A percentile compares a stretch with the other conserved stretches of the same genome.
Conservation (phyloP, 1,140 invertebrate genomes). For the Galleria mellonella region DNA sequence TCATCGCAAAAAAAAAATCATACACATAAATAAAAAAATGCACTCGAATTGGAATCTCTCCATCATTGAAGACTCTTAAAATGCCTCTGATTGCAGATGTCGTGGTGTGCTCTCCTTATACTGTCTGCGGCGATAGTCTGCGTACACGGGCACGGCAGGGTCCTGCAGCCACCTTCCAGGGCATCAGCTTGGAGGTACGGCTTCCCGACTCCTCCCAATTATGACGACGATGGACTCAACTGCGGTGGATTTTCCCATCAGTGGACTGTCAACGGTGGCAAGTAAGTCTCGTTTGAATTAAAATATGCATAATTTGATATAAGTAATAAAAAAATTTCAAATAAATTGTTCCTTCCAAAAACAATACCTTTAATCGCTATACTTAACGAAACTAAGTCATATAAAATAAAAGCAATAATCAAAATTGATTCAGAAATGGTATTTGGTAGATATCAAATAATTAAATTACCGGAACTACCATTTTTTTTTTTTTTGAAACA, state of each 20-base stretch:
- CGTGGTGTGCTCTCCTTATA: constrained; percentile 80
- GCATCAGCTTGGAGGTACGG: constrained; percentile 86
- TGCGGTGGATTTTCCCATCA: constrained; percentile 90
- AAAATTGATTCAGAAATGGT: no score
- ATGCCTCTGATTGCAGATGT: constrained; percentile 75
- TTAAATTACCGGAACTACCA: no score
- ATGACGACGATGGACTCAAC: constrained; percentile 92
- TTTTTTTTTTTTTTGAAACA: no score
- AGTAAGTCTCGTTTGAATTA: constrained; percentile 66
- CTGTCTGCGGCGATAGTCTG: background rate
- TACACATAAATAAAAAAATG: no score
- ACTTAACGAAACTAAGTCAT: no score
- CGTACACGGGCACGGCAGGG: constrained; percentile 78
- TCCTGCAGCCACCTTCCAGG: constrained; percentile 87
- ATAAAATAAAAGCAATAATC: no score
- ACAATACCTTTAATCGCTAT: no score
- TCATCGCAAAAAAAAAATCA: no score
- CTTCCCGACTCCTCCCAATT: constrained; percentile 81
- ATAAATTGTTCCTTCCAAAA: no score
- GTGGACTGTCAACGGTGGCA: constrained; percentile 80
- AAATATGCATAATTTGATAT: background rate
- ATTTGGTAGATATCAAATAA: no score
- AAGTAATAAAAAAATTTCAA: background rate
- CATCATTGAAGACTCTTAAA: no score
- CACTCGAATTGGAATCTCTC: no score